These are phyloP conservation scores for Heloderma charlesbogerti DNA, from an alignment of 2,113 vertebrate species.

Conservation along the genomic window DNA sequence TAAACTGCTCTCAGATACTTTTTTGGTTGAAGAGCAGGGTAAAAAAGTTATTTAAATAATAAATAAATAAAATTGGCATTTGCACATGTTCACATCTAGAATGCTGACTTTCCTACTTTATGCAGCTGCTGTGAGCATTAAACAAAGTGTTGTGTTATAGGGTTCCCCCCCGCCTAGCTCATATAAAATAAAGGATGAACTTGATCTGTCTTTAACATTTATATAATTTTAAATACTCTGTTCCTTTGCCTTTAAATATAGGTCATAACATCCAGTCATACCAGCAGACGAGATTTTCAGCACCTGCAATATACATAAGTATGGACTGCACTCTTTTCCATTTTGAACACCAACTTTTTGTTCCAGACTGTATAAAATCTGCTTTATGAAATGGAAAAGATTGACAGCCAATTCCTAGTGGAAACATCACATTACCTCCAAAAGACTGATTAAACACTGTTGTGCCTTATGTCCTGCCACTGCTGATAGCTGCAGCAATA, in stretches of 20 bases:
- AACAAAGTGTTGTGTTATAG: not conserved
- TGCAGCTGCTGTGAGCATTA: no score
- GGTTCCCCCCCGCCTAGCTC: not conserved
- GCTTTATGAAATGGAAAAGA: conserved; percentile 48
- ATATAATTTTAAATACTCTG: not conserved
- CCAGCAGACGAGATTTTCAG: not conserved
- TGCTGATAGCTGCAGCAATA: conserved; percentile 53
- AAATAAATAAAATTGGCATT: no score
- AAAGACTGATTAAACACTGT: conserved; percentile 64
- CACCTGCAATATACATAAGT: not conserved
- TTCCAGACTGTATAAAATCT: not conserved
- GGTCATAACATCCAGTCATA: not conserved
- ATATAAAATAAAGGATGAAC: not conserved
- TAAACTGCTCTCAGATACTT: no score
- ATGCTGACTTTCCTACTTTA: not conserved
- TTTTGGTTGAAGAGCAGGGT: no score
- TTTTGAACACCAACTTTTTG: conserved; percentile 38
- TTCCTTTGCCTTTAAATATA: not conserved
- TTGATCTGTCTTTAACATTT: not conserved
- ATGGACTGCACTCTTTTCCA: not conserved
- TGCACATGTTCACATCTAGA: not conserved
- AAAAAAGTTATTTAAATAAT: not conserved
- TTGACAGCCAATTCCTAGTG: conserved; percentile 67
- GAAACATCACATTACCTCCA: conserved; percentile 66
- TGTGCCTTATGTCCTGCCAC: conserved; percentile 61